Conservation (phyloP, 2,113 vertebrate species). For the Picathartes gymnocephalus region DNA sequence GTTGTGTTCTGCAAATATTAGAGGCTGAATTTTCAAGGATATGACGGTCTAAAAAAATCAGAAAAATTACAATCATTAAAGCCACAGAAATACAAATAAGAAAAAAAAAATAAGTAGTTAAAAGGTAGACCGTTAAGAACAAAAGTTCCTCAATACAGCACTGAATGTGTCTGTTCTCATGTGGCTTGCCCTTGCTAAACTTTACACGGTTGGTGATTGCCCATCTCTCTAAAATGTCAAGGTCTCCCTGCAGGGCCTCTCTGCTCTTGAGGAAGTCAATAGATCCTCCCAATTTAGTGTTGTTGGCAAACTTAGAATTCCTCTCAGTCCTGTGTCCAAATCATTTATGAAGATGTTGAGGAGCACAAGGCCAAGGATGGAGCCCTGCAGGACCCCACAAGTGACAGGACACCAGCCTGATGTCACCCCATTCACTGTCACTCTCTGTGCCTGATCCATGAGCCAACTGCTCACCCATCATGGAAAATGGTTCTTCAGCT, state of each 20-base stretch:
- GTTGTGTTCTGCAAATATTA: background rate
- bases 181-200: background rate
- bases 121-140: background rate
- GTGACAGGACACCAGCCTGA: background rate
- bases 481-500: background rate
- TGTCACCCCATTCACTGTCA: background rate
- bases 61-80: background rate
- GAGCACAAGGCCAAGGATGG: background rate
- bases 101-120: background rate
- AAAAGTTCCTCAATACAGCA: background rate
- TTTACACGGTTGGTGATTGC: fast-evolving
- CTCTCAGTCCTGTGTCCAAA: background rate
- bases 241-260: background rate
- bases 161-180: background rate
- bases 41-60: background rate
- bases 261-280: background rate
- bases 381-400: background rate
- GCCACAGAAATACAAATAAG: background rate
- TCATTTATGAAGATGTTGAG: background rate
- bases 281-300: background rate
- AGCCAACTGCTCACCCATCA: background rate
- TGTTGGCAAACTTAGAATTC: background rate
- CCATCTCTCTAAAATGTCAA: background rate
- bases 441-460: background rate
- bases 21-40: background rate